These are phyloP conservation scores for Isotomurus palustris DNA, from an alignment of 2,888 invertebrate species.

Conservation along the genomic window DNA sequence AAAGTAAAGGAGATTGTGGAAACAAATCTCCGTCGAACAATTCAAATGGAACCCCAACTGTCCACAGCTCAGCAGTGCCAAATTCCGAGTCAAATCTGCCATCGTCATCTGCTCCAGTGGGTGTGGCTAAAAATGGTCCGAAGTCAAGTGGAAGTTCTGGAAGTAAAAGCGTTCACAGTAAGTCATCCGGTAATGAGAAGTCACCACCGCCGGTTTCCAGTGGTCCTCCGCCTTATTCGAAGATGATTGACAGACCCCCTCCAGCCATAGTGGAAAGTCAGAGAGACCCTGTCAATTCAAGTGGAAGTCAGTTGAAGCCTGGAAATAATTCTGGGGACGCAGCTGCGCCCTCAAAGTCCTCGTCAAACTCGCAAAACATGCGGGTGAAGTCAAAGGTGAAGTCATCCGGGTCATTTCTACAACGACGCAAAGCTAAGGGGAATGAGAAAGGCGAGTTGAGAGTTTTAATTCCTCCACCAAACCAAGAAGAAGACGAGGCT, in stretches of 20 bases:
- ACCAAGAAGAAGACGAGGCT: slow-evolving; percentile 34
- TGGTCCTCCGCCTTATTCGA: too few species aligned
- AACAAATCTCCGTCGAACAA: background rate
- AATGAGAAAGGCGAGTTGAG: slow-evolving; percentile 40
- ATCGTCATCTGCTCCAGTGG: background rate
- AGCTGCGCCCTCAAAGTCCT: background rate
- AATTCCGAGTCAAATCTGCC: background rate
- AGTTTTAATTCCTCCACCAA: slow-evolving; percentile 34
- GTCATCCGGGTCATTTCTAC: slow-evolving; percentile 40
- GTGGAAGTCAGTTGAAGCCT: too few species aligned
- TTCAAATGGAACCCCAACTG: background rate
- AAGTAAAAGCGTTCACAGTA: too few species aligned
- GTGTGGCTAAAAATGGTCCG: background rate
- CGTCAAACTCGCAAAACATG: background rate
- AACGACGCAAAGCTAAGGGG: slow-evolving; percentile 30
- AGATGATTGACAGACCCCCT: too few species aligned
- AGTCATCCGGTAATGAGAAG: background rate
- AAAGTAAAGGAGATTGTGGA: slow-evolving; percentile 30
- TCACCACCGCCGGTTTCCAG: too few species aligned
- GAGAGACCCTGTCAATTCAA: too few species aligned
- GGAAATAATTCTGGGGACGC: too few species aligned
- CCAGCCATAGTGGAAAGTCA: too few species aligned
- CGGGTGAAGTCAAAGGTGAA: slow-evolving; percentile 27
- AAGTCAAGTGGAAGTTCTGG: background rate
- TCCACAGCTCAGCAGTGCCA: background rate